Conservation (phyloP, 2,797 vertebrate genomes). For the Vultur gryphus region DNA sequence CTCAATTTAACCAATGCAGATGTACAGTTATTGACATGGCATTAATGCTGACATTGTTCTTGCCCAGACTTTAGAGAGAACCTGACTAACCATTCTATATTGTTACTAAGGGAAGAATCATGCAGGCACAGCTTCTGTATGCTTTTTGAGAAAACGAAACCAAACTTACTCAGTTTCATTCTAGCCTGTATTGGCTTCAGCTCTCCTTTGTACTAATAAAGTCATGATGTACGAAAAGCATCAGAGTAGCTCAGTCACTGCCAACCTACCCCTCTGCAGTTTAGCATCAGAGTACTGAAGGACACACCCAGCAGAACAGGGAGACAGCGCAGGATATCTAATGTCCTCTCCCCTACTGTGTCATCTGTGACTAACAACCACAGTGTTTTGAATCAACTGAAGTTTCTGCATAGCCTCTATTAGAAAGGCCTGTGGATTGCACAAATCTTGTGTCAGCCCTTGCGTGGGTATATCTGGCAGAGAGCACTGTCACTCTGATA, state of each 20-base stretch:
- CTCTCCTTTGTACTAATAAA: background rate
- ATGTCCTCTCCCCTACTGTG: background rate
- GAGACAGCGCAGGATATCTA: background rate
- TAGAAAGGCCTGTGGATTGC: background rate
- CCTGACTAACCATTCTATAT: background rate
- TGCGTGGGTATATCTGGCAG: background rate
- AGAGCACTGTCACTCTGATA: background rate
- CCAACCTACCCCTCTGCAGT: background rate
- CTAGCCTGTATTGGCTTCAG: background rate
- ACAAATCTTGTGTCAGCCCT: background rate
- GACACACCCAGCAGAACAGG: background rate
- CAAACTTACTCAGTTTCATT: background rate
- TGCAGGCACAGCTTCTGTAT: background rate
- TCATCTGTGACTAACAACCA: background rate
- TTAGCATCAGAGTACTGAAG: background rate
- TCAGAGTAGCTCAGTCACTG: background rate
- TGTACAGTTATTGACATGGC: fast-evolving
- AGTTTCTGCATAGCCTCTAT: background rate
- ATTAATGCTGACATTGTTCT: background rate
- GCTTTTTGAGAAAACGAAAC: background rate
- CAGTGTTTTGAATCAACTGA: background rate
- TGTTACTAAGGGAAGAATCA: background rate
- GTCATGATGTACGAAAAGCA: background rate
- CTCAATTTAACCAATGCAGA: background rate
- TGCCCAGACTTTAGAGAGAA: background rate